phyloP scores from a whole-genome alignment of 2,113 vertebrate species.

The Colistium nudipinnis region DNA sequence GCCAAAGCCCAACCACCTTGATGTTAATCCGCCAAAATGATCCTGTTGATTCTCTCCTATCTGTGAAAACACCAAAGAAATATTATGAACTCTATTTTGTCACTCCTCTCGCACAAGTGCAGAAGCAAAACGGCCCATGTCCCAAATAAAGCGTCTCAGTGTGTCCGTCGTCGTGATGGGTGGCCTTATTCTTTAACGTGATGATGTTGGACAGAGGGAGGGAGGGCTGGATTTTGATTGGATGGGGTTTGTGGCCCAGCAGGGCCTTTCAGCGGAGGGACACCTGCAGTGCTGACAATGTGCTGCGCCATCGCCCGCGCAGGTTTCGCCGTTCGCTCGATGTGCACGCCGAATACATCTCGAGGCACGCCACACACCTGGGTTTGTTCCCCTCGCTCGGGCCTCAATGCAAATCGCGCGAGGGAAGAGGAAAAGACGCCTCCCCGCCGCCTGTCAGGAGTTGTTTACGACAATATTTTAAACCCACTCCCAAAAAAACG shows the following conservation, averaged over 20 bases:
- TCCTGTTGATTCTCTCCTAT: background rate
- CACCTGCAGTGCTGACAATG: slow-evolving; percentile 18
- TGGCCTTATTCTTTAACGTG: slow-evolving; percentile 61
- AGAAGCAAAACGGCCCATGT: background rate
- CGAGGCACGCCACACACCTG: background rate
- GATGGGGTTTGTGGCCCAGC: slow-evolving; percentile 46
- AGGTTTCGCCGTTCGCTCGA: too few relatives aligned
- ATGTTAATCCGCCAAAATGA: slow-evolving; percentile 1
- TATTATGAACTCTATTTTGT: too few relatives aligned
- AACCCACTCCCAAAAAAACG: slow-evolving; percentile 55
- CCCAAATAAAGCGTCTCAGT: slow-evolving; percentile 31
- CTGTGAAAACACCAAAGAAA: too few relatives aligned
- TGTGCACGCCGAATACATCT: background rate
- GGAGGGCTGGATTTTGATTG: slow-evolving; percentile 47
- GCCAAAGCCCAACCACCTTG: background rate
- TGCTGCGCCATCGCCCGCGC: too few relatives aligned
- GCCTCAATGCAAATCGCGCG: slow-evolving; percentile 34
- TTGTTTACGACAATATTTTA: slow-evolving; percentile 53
- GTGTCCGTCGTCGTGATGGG: slow-evolving; percentile 33
- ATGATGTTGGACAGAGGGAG: slow-evolving; percentile 31
- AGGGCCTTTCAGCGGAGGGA: slow-evolving; percentile 40
- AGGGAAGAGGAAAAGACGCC: slow-evolving; percentile 8
- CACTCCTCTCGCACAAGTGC: background rate
- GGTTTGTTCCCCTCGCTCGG: slow-evolving; percentile 9
- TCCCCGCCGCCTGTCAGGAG: slow-evolving; percentile 27